Evolutionary conservation across 2,113 vertebrate genomes (phyloP).

Genomic region (Sialia sialis): DNA sequence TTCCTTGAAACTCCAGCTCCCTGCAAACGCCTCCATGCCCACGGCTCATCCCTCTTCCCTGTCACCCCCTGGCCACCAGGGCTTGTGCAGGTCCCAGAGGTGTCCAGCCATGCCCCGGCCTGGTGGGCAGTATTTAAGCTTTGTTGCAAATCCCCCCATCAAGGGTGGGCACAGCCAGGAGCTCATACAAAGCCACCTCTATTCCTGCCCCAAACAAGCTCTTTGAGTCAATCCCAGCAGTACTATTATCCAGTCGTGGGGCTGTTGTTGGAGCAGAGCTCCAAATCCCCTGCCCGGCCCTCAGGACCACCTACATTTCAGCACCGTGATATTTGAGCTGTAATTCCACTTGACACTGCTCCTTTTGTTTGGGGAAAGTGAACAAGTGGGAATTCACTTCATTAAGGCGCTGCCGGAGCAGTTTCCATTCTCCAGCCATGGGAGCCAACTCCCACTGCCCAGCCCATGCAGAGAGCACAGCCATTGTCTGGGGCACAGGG

Average conservation of each 20-base stretch:
- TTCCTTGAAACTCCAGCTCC: not conserved
- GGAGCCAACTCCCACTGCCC: conserved; percentile 55
- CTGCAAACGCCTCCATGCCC: accelerated
- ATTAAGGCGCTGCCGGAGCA: not conserved
- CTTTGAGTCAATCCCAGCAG: conserved; percentile 62
- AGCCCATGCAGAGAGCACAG: not conserved
- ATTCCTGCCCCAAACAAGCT: conserved; percentile 52
- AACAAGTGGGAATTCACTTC: conserved; percentile 52
- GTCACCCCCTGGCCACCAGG: accelerated
- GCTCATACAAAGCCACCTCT: conserved; percentile 70
- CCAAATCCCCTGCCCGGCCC: conserved; percentile 12
- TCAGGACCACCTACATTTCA: conserved; percentile 73
- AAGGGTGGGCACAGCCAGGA: not conserved
- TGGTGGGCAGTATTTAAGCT: not conserved
- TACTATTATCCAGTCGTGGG: conserved; percentile 51
- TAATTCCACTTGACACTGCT: conserved; percentile 63
- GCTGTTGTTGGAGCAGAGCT: conserved; percentile 44
- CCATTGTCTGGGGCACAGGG: not conserved
- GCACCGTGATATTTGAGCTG: conserved; percentile 68
- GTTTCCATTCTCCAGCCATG: conserved; percentile 20
- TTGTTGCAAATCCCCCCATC: not conserved
- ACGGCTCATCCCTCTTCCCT: accelerated
- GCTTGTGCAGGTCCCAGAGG: accelerated
- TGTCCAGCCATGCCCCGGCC: not conserved
- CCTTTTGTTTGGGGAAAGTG: conserved; percentile 73